phyloP scores from a whole-genome alignment of 1,140 invertebrate species.

The Prorops nasuta region DNA sequence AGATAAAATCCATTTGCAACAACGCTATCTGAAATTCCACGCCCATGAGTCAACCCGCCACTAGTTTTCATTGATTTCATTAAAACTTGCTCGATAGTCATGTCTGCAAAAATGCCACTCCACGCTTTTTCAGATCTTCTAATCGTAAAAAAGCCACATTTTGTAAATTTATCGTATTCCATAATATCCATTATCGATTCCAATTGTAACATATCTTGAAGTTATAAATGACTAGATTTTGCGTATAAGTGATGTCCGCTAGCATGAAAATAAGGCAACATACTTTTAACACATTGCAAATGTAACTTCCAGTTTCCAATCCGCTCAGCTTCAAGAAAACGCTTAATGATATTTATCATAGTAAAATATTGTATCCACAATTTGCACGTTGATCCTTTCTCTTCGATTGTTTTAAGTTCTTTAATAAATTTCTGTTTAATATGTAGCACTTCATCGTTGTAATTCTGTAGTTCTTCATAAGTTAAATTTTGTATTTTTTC shows the following conservation, averaged over 20 bases:
- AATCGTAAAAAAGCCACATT: slow-evolving; percentile 13
- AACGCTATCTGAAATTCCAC: background rate
- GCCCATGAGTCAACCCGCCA: slow-evolving; percentile 6
- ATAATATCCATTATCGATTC: slow-evolving; percentile 33
- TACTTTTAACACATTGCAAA: slow-evolving; percentile 41
- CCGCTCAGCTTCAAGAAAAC: slow-evolving; percentile 7
- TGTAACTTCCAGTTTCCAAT: slow-evolving; percentile 47
- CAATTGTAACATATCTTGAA: slow-evolving; percentile 44
- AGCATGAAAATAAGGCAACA: slow-evolving; percentile 53
- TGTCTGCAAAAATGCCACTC: background rate
- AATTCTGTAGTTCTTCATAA: too few relatives aligned
- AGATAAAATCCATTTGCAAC: background rate
- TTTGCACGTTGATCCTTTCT: background rate
- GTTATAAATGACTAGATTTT: slow-evolving; percentile 28
- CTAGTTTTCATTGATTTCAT: slow-evolving; percentile 15
- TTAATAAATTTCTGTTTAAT: background rate
- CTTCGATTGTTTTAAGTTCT: background rate
- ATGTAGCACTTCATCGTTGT: too few relatives aligned
- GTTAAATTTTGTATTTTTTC: too few relatives aligned
- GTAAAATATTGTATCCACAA: background rate
- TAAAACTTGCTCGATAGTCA: slow-evolving; percentile 14
- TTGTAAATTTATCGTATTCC: slow-evolving; percentile 43
- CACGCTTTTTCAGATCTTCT: background rate
- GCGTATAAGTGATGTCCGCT: slow-evolving; percentile 38
- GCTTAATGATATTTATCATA: background rate